Evolutionary conservation across 2,888 invertebrate genomes (phyloP), one percentile per base, ranked within the genome.

Genomic region (Xylota segnis): DNA sequence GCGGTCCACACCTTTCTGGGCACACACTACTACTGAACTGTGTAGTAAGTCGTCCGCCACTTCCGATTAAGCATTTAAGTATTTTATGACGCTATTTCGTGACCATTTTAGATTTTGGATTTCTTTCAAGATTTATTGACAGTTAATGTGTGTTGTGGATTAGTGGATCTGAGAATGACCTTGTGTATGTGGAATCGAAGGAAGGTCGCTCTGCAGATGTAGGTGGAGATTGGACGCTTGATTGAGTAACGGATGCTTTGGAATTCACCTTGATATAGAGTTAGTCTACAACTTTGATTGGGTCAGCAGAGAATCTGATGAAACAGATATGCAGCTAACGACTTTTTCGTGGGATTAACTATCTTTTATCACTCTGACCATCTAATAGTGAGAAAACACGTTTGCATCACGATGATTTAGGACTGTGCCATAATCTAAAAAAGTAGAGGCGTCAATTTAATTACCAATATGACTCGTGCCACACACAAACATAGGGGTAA

Each of bases 31-130:
- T 37, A 6, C 23, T 45, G 43, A 32, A 37, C 43, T 56, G 4
- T n/a, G n/a, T n/a, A n/a, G n/a, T 54, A 56, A 14, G n/a, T 12
- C 12, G 34, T 16, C n/a, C 10, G 40, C 5, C 29, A 61, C 29
- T 61, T 68, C 52, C 61, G 68, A 70, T 61, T 61, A 32, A 77
- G n/a, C 14, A 14, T 34, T 32, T 45, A 3, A 23, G 7, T 9
- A 9, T 45, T 71, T 59, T 65, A 71, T 58, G 58, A 50, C 45
- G 52, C 18, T 47, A 40, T 70, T 45, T 45, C 63, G 71, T 78
- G 78, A 78, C 71, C 45, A 47, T 70, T 76, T 68, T 12, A 75
- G 61, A 34, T 68, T 70, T 45, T 45, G n/a, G 27, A 5, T 12
- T 27, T 32, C 29, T 43, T 52, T 63, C 12, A 63, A 59, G 29